Conservation (phyloP, 2,888 invertebrate species). For the Pasiphila rectangulata region DNA sequence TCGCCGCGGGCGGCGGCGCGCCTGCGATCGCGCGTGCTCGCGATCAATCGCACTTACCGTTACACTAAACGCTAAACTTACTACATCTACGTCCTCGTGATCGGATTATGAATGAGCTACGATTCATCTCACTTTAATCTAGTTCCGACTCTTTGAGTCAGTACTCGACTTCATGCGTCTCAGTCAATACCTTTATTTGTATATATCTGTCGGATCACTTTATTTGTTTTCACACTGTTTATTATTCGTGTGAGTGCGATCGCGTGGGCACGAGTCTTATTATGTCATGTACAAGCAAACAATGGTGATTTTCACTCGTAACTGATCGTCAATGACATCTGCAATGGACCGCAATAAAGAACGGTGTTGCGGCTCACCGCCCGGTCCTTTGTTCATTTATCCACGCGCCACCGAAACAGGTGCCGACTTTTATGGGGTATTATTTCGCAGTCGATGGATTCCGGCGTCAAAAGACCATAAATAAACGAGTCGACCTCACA, state of each 20-base stretch:
- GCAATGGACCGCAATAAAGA: constrained; percentile 59
- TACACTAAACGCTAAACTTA: constrained; percentile 51
- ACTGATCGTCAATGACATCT: constrained; percentile 59
- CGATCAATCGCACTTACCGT: constrained; percentile 41
- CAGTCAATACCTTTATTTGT: constrained; percentile 38
- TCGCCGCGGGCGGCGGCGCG: constrained; percentile 56
- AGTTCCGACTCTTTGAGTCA: constrained; percentile 43
- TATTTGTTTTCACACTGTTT: constrained; percentile 49
- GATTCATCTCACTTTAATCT: constrained; percentile 49
- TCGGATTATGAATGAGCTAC: constrained; percentile 64
- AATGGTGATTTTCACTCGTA: constrained; percentile 58
- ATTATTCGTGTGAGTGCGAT: constrained; percentile 35
- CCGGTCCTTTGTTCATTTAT: constrained; percentile 54
- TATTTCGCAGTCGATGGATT: constrained; percentile 39
- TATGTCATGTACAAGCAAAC: constrained; percentile 57
- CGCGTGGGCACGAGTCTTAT: constrained; percentile 53
- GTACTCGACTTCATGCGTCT: constrained; percentile 32
- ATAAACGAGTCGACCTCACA: constrained; percentile 32
- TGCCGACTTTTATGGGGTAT: constrained; percentile 48
- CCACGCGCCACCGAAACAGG: constrained; percentile 54
- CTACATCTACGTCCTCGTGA: constrained; percentile 48
- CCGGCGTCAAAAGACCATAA: constrained; percentile 35
- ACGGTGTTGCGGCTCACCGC: constrained; percentile 50
- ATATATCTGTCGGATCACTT: constrained; percentile 42
- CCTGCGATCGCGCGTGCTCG: constrained; percentile 28